Conservation (phyloP, 2,797 vertebrate species). For the Hapalemur alaotrensis region DNA sequence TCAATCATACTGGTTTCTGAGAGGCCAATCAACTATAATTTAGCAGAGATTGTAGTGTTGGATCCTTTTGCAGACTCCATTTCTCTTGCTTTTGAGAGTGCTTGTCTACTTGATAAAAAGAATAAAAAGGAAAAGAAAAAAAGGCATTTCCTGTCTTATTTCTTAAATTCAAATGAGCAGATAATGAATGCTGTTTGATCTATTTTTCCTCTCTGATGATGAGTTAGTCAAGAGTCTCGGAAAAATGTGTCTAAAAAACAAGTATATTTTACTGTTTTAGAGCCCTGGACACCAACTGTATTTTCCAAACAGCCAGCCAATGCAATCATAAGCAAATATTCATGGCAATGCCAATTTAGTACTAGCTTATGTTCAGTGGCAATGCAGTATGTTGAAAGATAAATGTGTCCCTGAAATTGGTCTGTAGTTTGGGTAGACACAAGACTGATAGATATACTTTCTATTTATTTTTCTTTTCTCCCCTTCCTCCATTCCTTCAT, state of each 20-base stretch:
- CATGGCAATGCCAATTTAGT: not conserved
- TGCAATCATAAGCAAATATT: slow-evolving; percentile 19
- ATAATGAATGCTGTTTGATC: slow-evolving; percentile 17
- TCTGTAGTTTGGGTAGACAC: not conserved
- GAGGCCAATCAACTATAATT: slow-evolving; percentile 74
- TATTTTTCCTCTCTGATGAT: not conserved
- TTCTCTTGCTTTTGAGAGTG: slow-evolving; percentile 64
- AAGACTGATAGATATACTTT: not conserved
- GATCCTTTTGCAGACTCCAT: slow-evolving; percentile 49
- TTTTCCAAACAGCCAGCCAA: not conserved
- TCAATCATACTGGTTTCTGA: slow-evolving; percentile 59
- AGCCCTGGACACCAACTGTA: not conserved
- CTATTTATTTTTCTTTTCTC: not conserved
- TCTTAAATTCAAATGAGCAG: slow-evolving; percentile 63
- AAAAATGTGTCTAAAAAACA: not conserved
- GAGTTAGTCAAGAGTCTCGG: slow-evolving; percentile 23
- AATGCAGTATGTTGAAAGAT: not conserved
- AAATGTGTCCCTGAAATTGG: slow-evolving; percentile 4
- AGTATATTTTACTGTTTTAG: slow-evolving; percentile 6
- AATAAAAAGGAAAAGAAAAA: slow-evolving; percentile 10
- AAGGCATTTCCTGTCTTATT: slow-evolving; percentile 15
- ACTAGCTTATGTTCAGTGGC: not conserved
- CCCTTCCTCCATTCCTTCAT: accelerated
- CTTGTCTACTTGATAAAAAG: slow-evolving; percentile 62
- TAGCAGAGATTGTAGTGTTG: slow-evolving; percentile 57